Evolutionary conservation across 2,113 vertebrate species (phyloP).

Genomic region (Lucifuga dentata): DNA sequence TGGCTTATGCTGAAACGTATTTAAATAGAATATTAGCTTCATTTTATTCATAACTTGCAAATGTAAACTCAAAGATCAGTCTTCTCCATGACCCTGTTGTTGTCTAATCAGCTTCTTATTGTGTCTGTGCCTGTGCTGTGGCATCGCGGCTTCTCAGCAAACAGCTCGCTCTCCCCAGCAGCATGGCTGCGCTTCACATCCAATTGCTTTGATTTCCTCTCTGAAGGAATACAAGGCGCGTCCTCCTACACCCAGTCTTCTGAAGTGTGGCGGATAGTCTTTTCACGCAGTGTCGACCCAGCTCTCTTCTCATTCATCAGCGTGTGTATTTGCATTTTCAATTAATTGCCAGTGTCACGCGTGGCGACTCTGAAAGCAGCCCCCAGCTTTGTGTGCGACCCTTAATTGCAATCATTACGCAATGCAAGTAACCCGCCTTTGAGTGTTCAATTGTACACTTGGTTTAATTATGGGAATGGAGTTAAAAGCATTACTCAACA

Average conservation of each 20-base stretch:
- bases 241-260: conserved; percentile 11
- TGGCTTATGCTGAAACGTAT: conserved; percentile 25
- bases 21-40: conserved; percentile 31
- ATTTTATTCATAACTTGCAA: conserved; percentile 11
- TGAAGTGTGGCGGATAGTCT: conserved; percentile 67
- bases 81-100: conserved; percentile 41
- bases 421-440: conserved; percentile 70
- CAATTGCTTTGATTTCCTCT: conserved; percentile 70
- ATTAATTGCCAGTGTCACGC: conserved; percentile 78
- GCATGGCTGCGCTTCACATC: conserved; percentile 60
- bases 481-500: conserved; percentile 82
- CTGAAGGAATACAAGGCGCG: conserved; percentile 61
- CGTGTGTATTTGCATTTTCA: conserved; percentile 82
- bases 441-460: conserved; percentile 79
- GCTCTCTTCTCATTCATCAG: conserved; percentile 75
- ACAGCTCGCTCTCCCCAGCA: conserved; percentile 50
- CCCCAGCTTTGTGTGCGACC: conserved; percentile 73
- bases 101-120: conserved; percentile 64
- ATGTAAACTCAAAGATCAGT: conserved; percentile 20
- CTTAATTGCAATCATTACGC: conserved; percentile 83
- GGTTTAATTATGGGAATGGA: conserved; percentile 80
- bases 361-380: conserved; percentile 64
- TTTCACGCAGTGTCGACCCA: conserved; percentile 61
- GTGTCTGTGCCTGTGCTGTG: conserved; percentile 42
- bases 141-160: conserved; percentile 61